phyloP scores from a whole-genome alignment of 35 echinoderm and acorn worm species.

The Eucidaris tribuloides region DNA sequence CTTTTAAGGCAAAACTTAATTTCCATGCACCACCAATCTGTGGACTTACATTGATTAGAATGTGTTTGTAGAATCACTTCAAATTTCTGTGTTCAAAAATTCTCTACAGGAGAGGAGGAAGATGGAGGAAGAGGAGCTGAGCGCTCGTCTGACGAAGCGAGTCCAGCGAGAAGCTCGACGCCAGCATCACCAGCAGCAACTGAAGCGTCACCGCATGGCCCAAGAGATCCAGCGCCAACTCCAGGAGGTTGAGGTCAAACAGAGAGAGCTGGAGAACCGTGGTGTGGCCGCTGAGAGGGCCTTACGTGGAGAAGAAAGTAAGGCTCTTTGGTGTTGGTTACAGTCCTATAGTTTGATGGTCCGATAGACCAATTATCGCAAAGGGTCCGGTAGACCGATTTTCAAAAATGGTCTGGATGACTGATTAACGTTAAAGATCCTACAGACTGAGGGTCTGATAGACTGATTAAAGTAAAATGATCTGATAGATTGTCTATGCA shows the following conservation, averaged over 20 bases:
- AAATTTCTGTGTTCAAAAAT: neutral
- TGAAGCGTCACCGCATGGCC: slow-evolving; percentile 93
- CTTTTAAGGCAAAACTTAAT: no score
- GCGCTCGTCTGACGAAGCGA: slow-evolving; percentile 72
- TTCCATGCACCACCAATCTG: no score
- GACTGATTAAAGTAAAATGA: no score
- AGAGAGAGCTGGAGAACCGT: slow-evolving; percentile 77
- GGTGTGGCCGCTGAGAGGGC: slow-evolving; percentile 84
- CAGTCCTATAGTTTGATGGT: no score
- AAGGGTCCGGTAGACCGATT: no score
- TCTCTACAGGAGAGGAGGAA: slow-evolving; percentile 86
- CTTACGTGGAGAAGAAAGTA: slow-evolving; percentile 63
- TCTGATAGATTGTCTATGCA: no score
- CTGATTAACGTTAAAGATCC: no score
- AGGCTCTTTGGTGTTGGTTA: slow-evolving; percentile 10
- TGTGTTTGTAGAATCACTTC: no score
- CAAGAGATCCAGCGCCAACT: slow-evolving; percentile 96
- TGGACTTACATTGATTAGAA: no score
- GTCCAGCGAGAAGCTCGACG: slow-evolving; percentile 89
- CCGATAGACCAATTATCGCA: no score
- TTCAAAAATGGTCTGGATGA: no score
- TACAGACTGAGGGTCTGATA: no score
- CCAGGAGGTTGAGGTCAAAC: slow-evolving; percentile 95
- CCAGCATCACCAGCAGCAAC: slow-evolving; percentile 89
- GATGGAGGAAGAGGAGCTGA: slow-evolving; percentile 96